Conservation (phyloP, 2,888 invertebrate genomes). For the Argyra leucocephala region DNA sequence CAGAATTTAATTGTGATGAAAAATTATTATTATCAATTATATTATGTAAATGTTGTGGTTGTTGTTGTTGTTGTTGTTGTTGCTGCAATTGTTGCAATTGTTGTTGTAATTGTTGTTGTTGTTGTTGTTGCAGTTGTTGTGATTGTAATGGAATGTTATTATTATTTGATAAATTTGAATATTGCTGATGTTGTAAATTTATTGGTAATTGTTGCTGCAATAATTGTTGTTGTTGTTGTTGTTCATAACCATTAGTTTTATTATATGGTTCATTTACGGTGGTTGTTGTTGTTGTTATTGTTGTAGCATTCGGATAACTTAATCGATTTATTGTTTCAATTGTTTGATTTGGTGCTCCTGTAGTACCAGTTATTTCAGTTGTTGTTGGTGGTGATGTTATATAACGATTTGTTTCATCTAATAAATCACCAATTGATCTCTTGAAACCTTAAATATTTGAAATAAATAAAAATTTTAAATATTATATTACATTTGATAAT, state of each 20-base stretch:
- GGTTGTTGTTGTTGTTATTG: conserved; percentile 21
- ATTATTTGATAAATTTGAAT: conserved; percentile 19
- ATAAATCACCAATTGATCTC: conserved; percentile 48
- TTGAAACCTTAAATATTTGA: conserved; percentile 44
- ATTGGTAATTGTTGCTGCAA: conserved; percentile 39
- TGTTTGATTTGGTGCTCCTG: conserved; percentile 17
- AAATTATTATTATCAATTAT: conserved; percentile 1
- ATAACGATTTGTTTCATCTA: conserved; percentile 24
- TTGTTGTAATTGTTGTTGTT: conserved; percentile 30
- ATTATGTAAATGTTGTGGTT: conserved; percentile 26
- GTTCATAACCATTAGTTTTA: conserved; percentile 22
- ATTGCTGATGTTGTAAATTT: conserved; percentile 42
- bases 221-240: background rate
- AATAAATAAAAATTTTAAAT: conserved; percentile 1
- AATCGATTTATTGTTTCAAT: conserved; percentile 7
- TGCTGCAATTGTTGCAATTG: conserved; percentile 27
- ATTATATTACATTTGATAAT: background rate
- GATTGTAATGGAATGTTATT: conserved; percentile 22
- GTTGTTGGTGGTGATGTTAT: conserved; percentile 18
- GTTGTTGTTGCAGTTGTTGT: conserved; percentile 25
- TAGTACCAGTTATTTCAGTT: background rate
- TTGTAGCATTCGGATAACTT: conserved; percentile 33
- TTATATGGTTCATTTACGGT: conserved; percentile 43
- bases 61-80: conserved; percentile 22
- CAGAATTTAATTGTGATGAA: background rate